phyloP scores from a whole-genome alignment of 2,797 vertebrate species.

The Cuculus canorus region DNA sequence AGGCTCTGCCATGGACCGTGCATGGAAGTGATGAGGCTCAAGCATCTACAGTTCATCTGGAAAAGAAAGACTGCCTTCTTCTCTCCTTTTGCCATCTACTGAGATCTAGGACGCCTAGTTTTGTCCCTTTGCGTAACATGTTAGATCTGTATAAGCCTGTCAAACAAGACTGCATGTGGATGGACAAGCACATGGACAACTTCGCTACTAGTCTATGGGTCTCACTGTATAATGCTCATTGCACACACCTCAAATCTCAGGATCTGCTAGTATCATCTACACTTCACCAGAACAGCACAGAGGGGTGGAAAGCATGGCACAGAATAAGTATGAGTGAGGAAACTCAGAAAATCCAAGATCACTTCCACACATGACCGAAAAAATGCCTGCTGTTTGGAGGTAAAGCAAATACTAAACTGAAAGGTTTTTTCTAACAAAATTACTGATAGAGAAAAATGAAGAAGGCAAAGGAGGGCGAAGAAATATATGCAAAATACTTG shows the following conservation, averaged over 20 bases:
- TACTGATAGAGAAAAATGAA: neutral
- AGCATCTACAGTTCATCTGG: neutral
- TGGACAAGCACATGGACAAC: neutral
- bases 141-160: neutral
- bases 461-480: neutral
- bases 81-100: neutral
- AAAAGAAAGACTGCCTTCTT: neutral
- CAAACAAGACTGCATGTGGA: neutral
- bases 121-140: neutral
- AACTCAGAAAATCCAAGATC: neutral
- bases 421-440: neutral
- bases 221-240: neutral
- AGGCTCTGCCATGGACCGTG: rapidly evolving
- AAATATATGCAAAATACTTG: neutral
- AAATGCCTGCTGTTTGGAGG: neutral
- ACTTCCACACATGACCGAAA: neutral
- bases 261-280: neutral
- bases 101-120: neutral
- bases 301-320: neutral
- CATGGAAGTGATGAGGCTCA: neutral
- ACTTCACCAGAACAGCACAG: neutral
- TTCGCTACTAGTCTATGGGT: neutral
- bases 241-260: rapidly evolving
- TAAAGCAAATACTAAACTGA: neutral
- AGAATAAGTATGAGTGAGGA: neutral